Base-by-base conservation (phyloP, 1,140 invertebrate genomes). In the Drosophila hydei region DNA sequence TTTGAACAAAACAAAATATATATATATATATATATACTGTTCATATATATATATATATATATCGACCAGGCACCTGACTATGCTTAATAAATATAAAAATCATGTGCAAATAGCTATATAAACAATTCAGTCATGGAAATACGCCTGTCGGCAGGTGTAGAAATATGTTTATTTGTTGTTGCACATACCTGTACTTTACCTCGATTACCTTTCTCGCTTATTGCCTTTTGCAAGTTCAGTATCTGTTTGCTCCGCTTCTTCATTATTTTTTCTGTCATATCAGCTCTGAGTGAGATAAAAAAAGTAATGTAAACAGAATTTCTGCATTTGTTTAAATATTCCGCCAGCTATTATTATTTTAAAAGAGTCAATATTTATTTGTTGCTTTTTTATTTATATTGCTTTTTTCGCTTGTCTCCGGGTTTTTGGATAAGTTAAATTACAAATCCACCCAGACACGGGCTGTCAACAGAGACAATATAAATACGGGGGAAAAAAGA, bases 281-380 rank as follows among this genome's bases (percentile, higher is more conserved):
- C 58, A 30, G 9, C 23, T 6, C n/a, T 43, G 48, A 9, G 48
- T 30, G 12, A 36, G 45, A 59, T 61, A 36, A 45, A 40, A 70
- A 70, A 16, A 30, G 7, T 62, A 79, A 61, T 59, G 55, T 54
- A 59, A 76, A 76, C 63, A 70, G 16, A 38, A 69, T 62, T 62
- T 60, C 25, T 12, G 45, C 56, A 74, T 72, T 61, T 80, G 77
- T 79, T 73, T 56, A 70, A 73, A 76, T 68, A 80, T 80, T 69
- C 64, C 58, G n/a, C 30, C 75, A 74, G 64, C 55, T 40, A 16
- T 61, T 61, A 48, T 67, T 16, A 3, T 50, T 40, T 51, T 33
- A 71, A 50, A 33, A 4, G 64, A 21, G 70, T 75, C 45, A 73
- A 70, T 83, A 78, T 84, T 81, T 81, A 33, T 60, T 47, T 59